phyloP scores from a whole-genome alignment of 2,888 invertebrate genomes.

The Hirtodrosophila trivittata region DNA sequence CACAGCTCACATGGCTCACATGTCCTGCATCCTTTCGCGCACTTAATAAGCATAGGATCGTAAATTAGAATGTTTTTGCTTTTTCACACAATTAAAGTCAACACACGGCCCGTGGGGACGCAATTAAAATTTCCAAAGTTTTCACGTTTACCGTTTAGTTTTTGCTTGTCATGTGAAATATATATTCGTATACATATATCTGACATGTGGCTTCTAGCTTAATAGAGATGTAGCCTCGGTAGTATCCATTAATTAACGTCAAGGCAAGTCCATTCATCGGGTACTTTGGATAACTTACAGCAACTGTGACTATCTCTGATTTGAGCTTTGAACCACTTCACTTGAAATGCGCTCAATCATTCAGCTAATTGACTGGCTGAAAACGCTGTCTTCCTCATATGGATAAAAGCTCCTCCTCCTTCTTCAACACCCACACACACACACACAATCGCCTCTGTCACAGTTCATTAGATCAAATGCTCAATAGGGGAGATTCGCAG shows the following conservation, averaged over 20 bases:
- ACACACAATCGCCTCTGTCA: slow-evolving; percentile 1
- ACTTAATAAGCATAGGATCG: slow-evolving; percentile 54
- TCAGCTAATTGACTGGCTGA: slow-evolving; percentile 50
- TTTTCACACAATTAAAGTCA: slow-evolving; percentile 80
- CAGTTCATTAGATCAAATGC: slow-evolving; percentile 8
- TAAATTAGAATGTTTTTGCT: slow-evolving; percentile 80
- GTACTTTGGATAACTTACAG: background rate
- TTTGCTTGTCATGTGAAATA: slow-evolving; percentile 32
- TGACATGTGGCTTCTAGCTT: slow-evolving; percentile 9
- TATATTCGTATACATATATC: background rate
- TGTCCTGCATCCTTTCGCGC: slow-evolving; percentile 66
- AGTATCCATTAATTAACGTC: slow-evolving; percentile 64
- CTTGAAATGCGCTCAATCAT: slow-evolving; percentile 62
- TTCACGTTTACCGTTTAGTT: slow-evolving; percentile 25
- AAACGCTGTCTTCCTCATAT: background rate
- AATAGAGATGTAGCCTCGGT: slow-evolving; percentile 14
- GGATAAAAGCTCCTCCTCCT: too few relatives aligned
- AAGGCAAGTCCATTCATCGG: slow-evolving; percentile 17
- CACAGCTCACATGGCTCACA: slow-evolving; percentile 43
- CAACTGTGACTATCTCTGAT: slow-evolving; percentile 28
- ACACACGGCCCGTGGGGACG: slow-evolving; percentile 52
- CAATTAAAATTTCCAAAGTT: slow-evolving; percentile 73
- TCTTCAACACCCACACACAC: background rate
- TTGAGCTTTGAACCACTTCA: slow-evolving; percentile 49
- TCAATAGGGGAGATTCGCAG: background rate